A percentile compares a stretch with the other conserved stretches of the same genome.
Conservation (phyloP, 2,888 invertebrate genomes). For the Eristalis tenax region DNA sequence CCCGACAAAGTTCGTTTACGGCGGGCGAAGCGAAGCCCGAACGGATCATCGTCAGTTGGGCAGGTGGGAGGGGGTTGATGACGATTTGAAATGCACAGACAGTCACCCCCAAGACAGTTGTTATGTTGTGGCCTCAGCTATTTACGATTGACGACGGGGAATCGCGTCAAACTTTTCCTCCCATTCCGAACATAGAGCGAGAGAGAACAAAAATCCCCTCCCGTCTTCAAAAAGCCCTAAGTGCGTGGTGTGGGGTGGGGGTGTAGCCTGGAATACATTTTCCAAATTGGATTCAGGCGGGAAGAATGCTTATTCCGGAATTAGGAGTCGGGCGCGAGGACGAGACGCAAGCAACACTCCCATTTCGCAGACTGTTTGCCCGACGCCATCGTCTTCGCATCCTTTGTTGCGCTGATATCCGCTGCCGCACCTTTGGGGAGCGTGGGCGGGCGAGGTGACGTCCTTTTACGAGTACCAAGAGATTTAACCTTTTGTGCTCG, state of each 20-base stretch:
- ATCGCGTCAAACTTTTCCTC: constrained; percentile 56
- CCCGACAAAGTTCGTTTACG: constrained; percentile 53
- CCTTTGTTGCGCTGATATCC: constrained; percentile 20
- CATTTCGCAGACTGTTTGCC: constrained; percentile 43
- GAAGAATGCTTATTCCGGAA: constrained; percentile 64
- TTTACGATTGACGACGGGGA: constrained; percentile 71
- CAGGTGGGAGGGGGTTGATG: not conserved
- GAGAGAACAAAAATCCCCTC: not conserved
- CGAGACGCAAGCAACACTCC: constrained; percentile 28
- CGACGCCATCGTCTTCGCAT: constrained; percentile 45
- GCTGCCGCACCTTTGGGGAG: constrained; percentile 6
- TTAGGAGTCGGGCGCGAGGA: constrained; percentile 55
- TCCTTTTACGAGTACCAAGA: constrained; percentile 67
- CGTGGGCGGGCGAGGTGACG: constrained; percentile 27
- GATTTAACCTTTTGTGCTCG: constrained; percentile 65
- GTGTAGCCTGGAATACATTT: constrained; percentile 57
- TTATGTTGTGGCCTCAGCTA: constrained; percentile 69
- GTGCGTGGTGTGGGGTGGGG: not conserved
- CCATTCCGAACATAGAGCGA: not conserved
- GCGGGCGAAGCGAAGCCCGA: constrained; percentile 2
- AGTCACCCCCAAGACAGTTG: constrained; percentile 66
- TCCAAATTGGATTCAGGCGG: constrained; percentile 69
- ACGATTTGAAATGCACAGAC: constrained; percentile 51
- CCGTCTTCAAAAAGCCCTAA: constrained; percentile 13
- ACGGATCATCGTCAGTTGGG: not conserved